These are phyloP conservation scores for Colinus virginianus DNA, from an alignment of 2,113 vertebrate species.

Conservation along the genomic window DNA sequence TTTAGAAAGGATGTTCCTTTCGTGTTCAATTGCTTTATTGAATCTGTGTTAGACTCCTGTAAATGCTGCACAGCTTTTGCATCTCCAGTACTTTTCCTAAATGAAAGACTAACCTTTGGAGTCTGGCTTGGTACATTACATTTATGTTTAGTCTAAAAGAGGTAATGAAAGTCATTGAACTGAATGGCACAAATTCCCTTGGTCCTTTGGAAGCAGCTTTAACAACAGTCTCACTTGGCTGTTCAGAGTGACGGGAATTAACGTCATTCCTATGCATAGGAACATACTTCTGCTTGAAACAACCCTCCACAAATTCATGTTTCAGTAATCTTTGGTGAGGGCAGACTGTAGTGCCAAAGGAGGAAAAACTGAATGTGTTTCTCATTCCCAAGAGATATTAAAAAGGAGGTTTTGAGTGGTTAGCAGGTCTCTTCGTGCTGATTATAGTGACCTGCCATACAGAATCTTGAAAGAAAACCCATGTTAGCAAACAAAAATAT, in stretches of 20 bases:
- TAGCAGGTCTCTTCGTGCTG: conserved; percentile 4
- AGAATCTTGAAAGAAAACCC: conserved; percentile 14
- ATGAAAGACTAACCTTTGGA: conserved; percentile 72
- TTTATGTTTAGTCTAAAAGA: conserved; percentile 63
- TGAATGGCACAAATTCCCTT: conserved; percentile 49
- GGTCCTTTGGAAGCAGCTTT: conserved; percentile 42
- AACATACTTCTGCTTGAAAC: conserved; percentile 32
- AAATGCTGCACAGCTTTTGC: conserved; percentile 54
- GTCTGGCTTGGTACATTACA: conserved; percentile 55
- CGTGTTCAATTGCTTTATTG: conserved; percentile 61
- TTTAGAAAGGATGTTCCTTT: conserved; percentile 69
- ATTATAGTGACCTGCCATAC: background rate
- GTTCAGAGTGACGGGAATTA: conserved; percentile 45
- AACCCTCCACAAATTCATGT: conserved; percentile 12
- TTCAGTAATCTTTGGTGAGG: conserved; percentile 9
- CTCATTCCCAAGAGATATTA: conserved; percentile 27
- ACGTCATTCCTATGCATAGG: conserved; percentile 11
- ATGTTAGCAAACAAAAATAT: background rate
- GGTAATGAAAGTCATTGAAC: conserved; percentile 61
- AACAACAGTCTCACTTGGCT: conserved; percentile 13
- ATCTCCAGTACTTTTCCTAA: conserved; percentile 59
- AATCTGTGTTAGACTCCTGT: conserved; percentile 58
- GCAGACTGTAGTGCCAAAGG: background rate
- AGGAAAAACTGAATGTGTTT: conserved; percentile 29
- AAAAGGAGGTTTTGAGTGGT: conserved; percentile 7